Conservation (phyloP, 2,888 invertebrate genomes). For the Acrobasis consociella region DNA sequence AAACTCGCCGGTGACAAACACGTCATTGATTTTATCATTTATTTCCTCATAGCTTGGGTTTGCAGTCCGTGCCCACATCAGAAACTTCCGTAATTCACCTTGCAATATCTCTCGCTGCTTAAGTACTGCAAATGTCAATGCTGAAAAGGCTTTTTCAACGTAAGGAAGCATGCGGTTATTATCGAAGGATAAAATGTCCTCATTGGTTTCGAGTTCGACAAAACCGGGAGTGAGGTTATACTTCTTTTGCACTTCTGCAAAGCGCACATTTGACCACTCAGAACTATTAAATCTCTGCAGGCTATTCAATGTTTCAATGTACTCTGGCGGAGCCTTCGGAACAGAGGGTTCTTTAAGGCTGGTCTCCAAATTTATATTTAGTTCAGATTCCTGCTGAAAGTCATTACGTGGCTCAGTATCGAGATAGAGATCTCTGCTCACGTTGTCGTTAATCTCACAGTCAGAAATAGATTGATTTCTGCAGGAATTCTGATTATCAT, state of each 20-base stretch:
- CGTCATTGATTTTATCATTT: not conserved
- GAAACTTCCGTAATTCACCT: not conserved
- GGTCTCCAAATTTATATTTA: not conserved
- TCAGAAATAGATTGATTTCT: not conserved
- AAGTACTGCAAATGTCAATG: no score
- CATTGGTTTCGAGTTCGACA: slow-evolving; percentile 1
- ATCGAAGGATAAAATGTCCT: not conserved
- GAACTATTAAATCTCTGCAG: slow-evolving; percentile 3
- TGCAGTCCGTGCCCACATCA: not conserved
- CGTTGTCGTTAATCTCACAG: not conserved
- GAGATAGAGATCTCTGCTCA: not conserved
- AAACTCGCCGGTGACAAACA: not conserved
- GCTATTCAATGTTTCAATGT: not conserved
- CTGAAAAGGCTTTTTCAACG: not conserved
- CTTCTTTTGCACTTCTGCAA: slow-evolving; percentile 2
- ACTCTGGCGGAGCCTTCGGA: not conserved
- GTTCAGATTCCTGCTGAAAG: not conserved
- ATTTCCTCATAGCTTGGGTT: not conserved
- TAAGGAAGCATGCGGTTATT: slow-evolving; percentile 2
- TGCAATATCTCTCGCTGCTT: no score
- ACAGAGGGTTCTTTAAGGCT: slow-evolving; percentile 2
- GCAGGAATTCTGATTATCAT: not conserved
- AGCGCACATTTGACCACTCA: slow-evolving; percentile 3
- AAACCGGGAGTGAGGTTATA: not conserved
- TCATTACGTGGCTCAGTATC: not conserved